phyloP scores from a whole-genome alignment of 2,888 invertebrate genomes.

The Watsonalla binaria region DNA sequence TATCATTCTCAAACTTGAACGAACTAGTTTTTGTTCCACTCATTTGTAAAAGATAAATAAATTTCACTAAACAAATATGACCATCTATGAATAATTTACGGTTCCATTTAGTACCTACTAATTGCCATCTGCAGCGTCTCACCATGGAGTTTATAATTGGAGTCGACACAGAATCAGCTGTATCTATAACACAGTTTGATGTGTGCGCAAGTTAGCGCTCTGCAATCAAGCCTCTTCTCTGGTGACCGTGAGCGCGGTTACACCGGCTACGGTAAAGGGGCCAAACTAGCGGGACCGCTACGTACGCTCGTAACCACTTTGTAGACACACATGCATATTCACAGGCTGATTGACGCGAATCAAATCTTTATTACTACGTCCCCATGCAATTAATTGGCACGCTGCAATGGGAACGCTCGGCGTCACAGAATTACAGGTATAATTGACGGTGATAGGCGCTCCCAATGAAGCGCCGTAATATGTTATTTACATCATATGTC shows the following conservation, averaged over 20 bases:
- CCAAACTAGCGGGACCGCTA: slow-evolving; percentile 39
- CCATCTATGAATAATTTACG: not conserved
- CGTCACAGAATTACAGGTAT: slow-evolving; percentile 21
- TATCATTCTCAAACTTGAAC: no score
- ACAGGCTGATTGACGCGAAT: slow-evolving; percentile 17
- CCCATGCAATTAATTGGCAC: slow-evolving; percentile 23
- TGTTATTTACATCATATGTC: not conserved
- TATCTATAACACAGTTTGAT: slow-evolving; percentile 7
- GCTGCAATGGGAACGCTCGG: slow-evolving; percentile 6
- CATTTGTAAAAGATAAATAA: no score
- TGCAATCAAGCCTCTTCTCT: slow-evolving; percentile 60
- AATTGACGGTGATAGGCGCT: slow-evolving; percentile 36
- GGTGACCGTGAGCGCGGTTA: slow-evolving; percentile 58
- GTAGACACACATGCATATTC: slow-evolving; percentile 16
- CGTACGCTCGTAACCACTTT: slow-evolving; percentile 26
- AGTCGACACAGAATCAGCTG: slow-evolving; percentile 10
- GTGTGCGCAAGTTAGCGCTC: slow-evolving; percentile 33
- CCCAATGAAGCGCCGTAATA: slow-evolving; percentile 19
- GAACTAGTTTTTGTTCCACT: no score
- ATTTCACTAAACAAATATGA: no score
- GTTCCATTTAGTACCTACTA: not conserved
- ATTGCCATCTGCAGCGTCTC: not conserved
- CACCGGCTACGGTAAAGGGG: slow-evolving; percentile 33
- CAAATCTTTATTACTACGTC: slow-evolving; percentile 18
- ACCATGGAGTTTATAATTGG: not conserved